Conservation (phyloP, 2,113 vertebrate species). For the Cavia porcellus region DNA sequence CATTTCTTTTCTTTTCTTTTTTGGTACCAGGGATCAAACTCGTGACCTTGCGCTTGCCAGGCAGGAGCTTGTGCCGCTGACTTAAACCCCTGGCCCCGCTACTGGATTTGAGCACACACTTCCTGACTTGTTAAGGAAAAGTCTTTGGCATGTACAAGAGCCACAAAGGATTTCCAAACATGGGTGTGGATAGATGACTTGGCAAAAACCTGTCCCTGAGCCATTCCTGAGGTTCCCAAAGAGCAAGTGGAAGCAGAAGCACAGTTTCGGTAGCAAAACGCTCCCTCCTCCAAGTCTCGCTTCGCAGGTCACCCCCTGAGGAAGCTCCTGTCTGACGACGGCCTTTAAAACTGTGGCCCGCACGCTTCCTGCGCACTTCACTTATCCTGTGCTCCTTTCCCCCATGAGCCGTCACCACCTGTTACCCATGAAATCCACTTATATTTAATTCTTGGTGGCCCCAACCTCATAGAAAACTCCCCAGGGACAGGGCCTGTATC, state of each 20-base stretch:
- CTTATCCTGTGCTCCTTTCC: not conserved
- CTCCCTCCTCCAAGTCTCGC: not conserved
- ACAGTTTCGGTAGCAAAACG: not conserved
- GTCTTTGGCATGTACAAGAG: not conserved
- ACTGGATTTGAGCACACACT: not conserved
- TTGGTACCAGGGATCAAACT: too few species aligned
- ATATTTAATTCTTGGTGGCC: not conserved
- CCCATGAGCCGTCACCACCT: not conserved
- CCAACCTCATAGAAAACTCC: not conserved
- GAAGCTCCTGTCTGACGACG: not conserved
- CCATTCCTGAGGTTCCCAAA: not conserved
- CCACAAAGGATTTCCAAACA: not conserved
- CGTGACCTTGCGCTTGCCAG: too few species aligned
- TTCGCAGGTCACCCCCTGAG: not conserved
- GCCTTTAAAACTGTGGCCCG: not conserved
- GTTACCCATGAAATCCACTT: not conserved
- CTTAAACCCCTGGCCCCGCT: not conserved
- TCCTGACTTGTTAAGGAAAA: not conserved
- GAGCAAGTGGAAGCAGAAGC: not conserved
- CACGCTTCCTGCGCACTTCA: not conserved
- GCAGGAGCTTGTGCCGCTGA: too few species aligned
- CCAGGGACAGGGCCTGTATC: not conserved
- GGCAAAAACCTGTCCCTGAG: not conserved
- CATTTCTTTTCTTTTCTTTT: too few species aligned
- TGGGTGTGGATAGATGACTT: not conserved